These are phyloP conservation scores for Gymnosoma rotundatum DNA, from an alignment of 2,888 invertebrate species.

Conservation along the genomic window DNA sequence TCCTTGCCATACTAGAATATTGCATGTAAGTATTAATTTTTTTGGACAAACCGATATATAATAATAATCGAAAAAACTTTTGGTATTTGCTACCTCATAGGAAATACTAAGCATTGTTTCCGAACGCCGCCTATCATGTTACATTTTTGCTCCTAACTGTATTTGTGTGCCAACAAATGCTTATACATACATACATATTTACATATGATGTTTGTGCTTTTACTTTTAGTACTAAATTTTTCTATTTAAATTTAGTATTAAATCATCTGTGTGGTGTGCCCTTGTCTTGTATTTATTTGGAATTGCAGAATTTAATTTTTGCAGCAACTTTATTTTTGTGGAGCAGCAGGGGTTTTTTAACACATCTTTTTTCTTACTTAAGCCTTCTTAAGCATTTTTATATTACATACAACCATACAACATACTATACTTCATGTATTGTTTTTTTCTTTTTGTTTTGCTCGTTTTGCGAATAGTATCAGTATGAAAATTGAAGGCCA, in stretches of 20 bases:
- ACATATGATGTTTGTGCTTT: not conserved
- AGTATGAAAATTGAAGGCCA: conserved; percentile 65
- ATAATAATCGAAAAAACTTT: no score
- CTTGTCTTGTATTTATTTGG: conserved; percentile 70
- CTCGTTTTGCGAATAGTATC: conserved; percentile 29
- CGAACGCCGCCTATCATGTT: no score
- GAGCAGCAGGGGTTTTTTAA: conserved; percentile 35
- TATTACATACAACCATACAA: no score
- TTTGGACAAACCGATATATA: no score
- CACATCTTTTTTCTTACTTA: conserved; percentile 18
- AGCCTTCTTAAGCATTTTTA: not conserved
- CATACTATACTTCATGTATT: not conserved
- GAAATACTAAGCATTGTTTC: no score
- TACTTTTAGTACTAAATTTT: conserved; percentile 12
- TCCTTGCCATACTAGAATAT: no score
- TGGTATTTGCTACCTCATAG: no score
- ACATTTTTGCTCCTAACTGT: no score
- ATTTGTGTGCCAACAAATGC: no score
- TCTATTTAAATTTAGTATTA: conserved; percentile 1
- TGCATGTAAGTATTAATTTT: no score
- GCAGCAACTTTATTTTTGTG: conserved; percentile 55
- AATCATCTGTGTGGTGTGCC: conserved; percentile 70
- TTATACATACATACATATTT: not conserved
- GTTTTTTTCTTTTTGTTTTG: not conserved
- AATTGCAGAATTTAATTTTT: conserved; percentile 50